Evolutionary conservation across 2,797 vertebrate species (phyloP), one percentile per base, ranked within the genome.

Genomic region (Danio tinwini): DNA sequence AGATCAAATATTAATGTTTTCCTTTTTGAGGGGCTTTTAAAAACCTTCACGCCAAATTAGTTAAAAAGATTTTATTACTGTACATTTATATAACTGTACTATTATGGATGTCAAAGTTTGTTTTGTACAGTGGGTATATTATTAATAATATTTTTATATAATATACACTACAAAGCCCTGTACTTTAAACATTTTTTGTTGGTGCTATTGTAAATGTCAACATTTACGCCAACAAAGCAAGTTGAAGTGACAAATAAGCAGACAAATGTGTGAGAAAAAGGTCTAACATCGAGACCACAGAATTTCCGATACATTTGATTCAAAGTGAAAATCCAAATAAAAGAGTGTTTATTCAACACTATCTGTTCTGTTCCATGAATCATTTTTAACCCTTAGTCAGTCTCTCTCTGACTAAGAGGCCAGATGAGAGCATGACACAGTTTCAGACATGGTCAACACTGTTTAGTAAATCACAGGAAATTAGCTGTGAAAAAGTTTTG

Each of bases 341-440:
- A 42, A 47, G 59, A 81, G 62, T 81, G 76, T 56, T 86, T 74
- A 63, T 47, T 63, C 59, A 64, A 9, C 14, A 63, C 64, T 70
- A 74, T 81, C 70, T 81, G 70, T 52, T 29, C 40, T 7, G 49
- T 56, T 74, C 68, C 42, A 52, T 75, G 69, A 39, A 40, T 68
- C 14, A 40, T 53, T 71, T 45, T 71, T 53, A 47, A 14, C 50
- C 52, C 59, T 76, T 11, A n/a, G 1, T 19, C 21, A 72, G 44
- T 47, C 55, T 52, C 64, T 83, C 81, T 56, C 7, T 68, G n/a
- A n/a, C n/a, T n/a, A n/a, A n/a, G n/a, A 76, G 61, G 39, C 61
- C 61, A 76, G 61, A 49, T 77, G 75, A 77, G 75, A 37, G 19
- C 63, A 56, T 21, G 50, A 44, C 67, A 62, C 49, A 45, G 59